Base-by-base conservation (phyloP, 2,888 invertebrate species). In the Gortyna flavago region DNA sequence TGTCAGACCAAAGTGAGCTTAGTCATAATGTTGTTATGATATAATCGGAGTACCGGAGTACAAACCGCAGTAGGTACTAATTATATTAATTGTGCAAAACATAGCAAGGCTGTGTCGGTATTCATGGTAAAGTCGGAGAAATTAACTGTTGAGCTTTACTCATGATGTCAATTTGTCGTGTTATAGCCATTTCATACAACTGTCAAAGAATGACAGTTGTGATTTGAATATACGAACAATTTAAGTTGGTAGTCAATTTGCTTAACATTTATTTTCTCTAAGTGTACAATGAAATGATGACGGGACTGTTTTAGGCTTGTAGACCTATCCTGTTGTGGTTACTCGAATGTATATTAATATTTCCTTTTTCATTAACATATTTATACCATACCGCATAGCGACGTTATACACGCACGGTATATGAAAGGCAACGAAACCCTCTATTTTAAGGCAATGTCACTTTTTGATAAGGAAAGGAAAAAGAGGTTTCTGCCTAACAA, bases 51-150 rank as follows among this genome's bases (percentile, higher is more conserved):
- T 59, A 67, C 59, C 21, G 35, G 38, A 61, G 51, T 54, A 61
- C 67, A 72, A 82, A 82, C 82, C 85, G 66, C 85, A 82, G 48
- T n/a, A n/a, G n/a, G n/a, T 70, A 71, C 79, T 81, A 85, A 84
- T 85, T 85, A 78, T 61, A 84, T 81, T 72, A 77, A 77, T 74
- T 72, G 77, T 77, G 84, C 54, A 54, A 74, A 75, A 81, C 77
- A 77, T 64, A 67, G 64, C 83, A 64, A 85, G 77, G 81, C 21
- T 81, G 59, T 25, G 25, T 54, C 51, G 16, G 48, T 61, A 48
- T 29, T 25, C 11, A 64, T 18, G 35, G 57, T 57, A 57, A 54
- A 35, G 35, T n/a, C 25, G 18, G 21, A 13, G 4, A 69, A 69
- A n/a, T 57, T 16, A 13, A 21, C 38, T 13, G 6, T 7, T 57